Conservation (phyloP, 2,888 invertebrate species). For the Antitype chi region DNA sequence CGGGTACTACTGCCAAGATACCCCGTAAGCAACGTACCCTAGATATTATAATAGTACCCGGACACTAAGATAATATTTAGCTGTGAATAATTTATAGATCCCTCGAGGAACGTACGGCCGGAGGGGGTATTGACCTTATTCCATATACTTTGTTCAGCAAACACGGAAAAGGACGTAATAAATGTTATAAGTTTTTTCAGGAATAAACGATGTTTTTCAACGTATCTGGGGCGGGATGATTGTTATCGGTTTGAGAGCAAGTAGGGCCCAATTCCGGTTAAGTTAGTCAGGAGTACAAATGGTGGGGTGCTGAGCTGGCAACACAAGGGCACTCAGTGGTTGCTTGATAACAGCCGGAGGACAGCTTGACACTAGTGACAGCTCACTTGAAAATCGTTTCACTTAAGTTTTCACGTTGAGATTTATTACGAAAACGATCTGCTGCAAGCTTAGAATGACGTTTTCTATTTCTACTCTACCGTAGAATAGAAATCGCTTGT, state of each 20-base stretch:
- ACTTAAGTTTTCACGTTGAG: no score
- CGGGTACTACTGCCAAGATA: background rate
- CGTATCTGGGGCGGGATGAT: conserved; percentile 12
- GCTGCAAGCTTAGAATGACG: no score
- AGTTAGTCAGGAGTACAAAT: background rate
- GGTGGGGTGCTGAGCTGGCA: background rate
- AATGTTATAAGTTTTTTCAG: conserved; percentile 38
- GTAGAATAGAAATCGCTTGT: no score
- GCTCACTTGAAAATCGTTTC: no score
- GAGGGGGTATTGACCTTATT: conserved; percentile 26
- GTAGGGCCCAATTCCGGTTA: background rate
- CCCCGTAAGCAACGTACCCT: conserved; percentile 1
- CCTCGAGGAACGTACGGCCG: conserved; percentile 17
- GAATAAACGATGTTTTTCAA: background rate
- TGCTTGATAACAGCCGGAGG: background rate
- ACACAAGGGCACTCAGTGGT: background rate
- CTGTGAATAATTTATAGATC: conserved; percentile 60
- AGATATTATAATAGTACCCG: conserved; percentile 22
- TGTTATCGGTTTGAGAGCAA: background rate
- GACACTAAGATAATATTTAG: conserved; percentile 53
- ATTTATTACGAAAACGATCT: no score
- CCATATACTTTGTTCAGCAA: conserved; percentile 19
- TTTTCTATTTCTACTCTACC: no score
- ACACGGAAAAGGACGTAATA: conserved; percentile 24
- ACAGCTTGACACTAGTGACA: no score